phyloP scores from a whole-genome alignment of 2,888 invertebrate species.

The Malacosoma neustria region DNA sequence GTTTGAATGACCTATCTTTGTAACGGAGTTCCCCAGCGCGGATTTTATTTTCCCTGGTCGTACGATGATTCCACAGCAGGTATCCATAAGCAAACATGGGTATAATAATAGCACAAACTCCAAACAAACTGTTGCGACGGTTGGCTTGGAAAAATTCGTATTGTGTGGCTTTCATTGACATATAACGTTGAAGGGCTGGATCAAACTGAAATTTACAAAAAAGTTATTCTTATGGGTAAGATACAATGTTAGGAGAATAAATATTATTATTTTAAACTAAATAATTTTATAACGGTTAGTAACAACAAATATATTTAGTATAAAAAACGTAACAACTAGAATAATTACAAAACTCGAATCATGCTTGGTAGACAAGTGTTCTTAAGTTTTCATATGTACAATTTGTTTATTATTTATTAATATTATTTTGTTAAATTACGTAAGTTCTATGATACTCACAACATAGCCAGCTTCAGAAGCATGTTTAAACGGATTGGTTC shows the following conservation, averaged over 20 bases:
- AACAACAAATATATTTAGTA: too few relatives aligned
- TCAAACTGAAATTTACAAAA: conserved; percentile 81
- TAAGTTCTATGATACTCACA: conserved; percentile 76
- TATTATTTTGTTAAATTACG: too few relatives aligned
- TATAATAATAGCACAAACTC: conserved; percentile 63
- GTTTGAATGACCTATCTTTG: conserved; percentile 82
- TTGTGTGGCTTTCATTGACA: conserved; percentile 79
- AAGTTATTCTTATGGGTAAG: conserved; percentile 3
- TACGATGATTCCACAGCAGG: conserved; percentile 66
- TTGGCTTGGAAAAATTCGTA: conserved; percentile 81
- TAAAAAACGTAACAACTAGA: too few relatives aligned
- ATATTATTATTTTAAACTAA: too few relatives aligned
- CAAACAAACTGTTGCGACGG: conserved; percentile 66
- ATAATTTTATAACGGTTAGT: too few relatives aligned
- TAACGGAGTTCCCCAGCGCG: conserved; percentile 85
- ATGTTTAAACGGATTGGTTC: conserved; percentile 82
- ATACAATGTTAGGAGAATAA: too few relatives aligned
- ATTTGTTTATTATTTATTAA: too few relatives aligned
- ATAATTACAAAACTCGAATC: too few relatives aligned
- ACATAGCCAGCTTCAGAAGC: conserved; percentile 80
- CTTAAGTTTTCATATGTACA: too few relatives aligned
- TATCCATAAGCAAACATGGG: conserved; percentile 74
- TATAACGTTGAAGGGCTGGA: conserved; percentile 82
- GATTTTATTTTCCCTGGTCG: conserved; percentile 68
- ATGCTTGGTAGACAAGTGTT: too few relatives aligned